A percentile compares a stretch with the other conserved stretches of the same genome.
Evolutionary conservation across 2,113 vertebrate species (phyloP).

Genomic region (Pelobates fuscus): DNA sequence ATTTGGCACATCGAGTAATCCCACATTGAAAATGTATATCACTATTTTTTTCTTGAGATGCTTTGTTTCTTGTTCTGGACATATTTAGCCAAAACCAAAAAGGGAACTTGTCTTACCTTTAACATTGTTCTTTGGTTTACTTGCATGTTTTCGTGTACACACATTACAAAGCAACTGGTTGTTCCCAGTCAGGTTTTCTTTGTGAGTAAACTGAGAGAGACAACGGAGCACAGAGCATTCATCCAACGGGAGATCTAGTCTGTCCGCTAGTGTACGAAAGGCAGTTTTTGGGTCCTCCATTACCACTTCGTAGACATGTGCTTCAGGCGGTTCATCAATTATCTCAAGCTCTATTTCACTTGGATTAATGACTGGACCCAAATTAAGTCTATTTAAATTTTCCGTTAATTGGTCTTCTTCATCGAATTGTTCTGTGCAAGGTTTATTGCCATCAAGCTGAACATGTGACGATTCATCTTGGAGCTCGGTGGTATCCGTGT

Average conservation of each 20-base stretch:
- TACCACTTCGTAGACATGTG: conserved; percentile 70
- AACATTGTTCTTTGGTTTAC: conserved; percentile 61
- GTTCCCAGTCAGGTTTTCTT: conserved; percentile 82
- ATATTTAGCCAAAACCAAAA: too few species aligned
- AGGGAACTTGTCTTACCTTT: conserved; percentile 74
- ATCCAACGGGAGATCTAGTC: conserved; percentile 68
- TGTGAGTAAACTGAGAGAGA: conserved; percentile 88
- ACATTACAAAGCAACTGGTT: conserved; percentile 91
- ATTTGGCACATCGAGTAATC: too few species aligned
- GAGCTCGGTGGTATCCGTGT: not conserved
- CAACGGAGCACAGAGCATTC: conserved; percentile 84
- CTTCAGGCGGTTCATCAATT: conserved; percentile 55
- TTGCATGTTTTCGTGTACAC: conserved; percentile 74
- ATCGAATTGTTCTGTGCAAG: not conserved
- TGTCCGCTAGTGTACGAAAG: conserved; percentile 79
- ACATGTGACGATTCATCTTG: not conserved
- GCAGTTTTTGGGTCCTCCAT: conserved; percentile 82
- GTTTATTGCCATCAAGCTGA: too few species aligned
- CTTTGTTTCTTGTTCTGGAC: too few species aligned
- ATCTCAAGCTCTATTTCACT: conserved; percentile 54
- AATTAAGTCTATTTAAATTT: conserved; percentile 69
- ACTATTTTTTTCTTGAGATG: too few species aligned
- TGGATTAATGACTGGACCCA: conserved; percentile 64
- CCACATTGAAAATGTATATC: too few species aligned
- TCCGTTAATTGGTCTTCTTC: conserved; percentile 59